Evolutionary conservation across 2,888 invertebrate genomes (phyloP), one percentile per base, ranked within the genome.

Genomic region (Mythimna lalbum): DNA sequence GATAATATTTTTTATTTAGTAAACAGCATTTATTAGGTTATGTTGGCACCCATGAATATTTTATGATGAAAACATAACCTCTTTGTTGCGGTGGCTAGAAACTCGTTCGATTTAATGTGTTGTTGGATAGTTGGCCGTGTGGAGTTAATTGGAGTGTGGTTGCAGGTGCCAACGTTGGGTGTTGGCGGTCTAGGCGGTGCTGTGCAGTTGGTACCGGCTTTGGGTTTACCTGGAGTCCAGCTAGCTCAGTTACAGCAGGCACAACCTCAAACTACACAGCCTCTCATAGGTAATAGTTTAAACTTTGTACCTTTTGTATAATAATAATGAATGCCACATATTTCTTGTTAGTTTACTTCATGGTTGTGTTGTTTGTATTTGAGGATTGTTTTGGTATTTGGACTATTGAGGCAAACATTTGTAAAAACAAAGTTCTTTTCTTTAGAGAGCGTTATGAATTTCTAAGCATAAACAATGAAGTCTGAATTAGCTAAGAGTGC

Each of bases 131-230:
- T 63, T 78, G 63, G 23, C 4, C 10, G 7, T 36, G 47, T 4
- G 19, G 27, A 6, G 59, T 0, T 65, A 65, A 21, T 63, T 64
- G 61, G 69, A 27, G 9, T 62, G 27, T 52, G 27, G 62, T 70
- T 75, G 21, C 88, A 97, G 96, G 90, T 97, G 84, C 97, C 97
- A 63, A 96, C 97, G 76, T 96, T 98, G 49, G 97, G 98, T 87
- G 97, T 98, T 76, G 98, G 91, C 62, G 91, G 98, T 82, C 96
- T 98, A 80, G 97, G 98, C 73, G 98, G 98, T 5, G 98, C 98
- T 82, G 98, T 98, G 21, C 98, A 98, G 94, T 96, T 98, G 33
- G 98, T 98, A 73, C 97, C 98, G 43, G 97, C 97, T 6, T 96
- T 97, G 82, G 97, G 97, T 0, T 89, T 97, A 77, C 93, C 93